Evolutionary conservation across 2,888 invertebrate species (phyloP).

Genomic region (Morpho deidamia): DNA sequence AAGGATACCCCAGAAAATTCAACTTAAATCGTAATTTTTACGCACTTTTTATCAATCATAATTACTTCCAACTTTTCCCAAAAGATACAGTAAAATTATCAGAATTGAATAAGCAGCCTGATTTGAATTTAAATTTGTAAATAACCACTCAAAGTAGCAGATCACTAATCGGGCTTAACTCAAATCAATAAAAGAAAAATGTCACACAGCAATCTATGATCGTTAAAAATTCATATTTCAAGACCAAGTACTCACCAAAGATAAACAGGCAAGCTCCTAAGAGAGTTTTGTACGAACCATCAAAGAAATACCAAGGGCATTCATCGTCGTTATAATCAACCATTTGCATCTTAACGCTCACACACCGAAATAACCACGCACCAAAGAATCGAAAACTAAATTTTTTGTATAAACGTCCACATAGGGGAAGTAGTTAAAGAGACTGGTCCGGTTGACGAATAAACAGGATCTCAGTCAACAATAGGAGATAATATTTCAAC

Average conservation of each 20-base stretch:
- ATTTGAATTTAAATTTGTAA: no score
- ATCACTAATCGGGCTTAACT: no score
- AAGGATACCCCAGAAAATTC: background rate
- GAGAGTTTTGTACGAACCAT: constrained; percentile 72
- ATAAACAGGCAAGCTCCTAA: constrained; percentile 73
- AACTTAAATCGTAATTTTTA: no score
- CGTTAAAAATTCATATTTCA: no score
- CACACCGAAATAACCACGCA: constrained; percentile 42
- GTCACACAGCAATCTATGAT: no score
- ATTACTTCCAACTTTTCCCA: no score
- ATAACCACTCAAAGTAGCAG: no score
- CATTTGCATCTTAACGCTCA: constrained; percentile 46
- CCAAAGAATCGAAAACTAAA: constrained; percentile 34
- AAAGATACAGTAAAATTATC: no score
- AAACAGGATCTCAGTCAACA: constrained; percentile 45
- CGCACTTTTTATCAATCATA: no score
- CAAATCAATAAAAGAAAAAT: no score
- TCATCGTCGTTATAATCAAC: constrained; percentile 63
- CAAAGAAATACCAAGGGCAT: constrained; percentile 76
- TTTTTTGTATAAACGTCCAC: constrained; percentile 54
- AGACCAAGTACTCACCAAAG: constrained; percentile 58
- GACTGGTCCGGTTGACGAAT: constrained; percentile 70
- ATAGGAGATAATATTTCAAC: constrained; percentile 55
- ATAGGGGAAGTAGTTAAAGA: constrained; percentile 53
- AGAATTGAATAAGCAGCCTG: no score